Percentiles rank a stretch among this genome's conserved stretches.
Evolutionary conservation across 2,113 vertebrate species (phyloP).

Genomic region (Gavialis gangeticus): DNA sequence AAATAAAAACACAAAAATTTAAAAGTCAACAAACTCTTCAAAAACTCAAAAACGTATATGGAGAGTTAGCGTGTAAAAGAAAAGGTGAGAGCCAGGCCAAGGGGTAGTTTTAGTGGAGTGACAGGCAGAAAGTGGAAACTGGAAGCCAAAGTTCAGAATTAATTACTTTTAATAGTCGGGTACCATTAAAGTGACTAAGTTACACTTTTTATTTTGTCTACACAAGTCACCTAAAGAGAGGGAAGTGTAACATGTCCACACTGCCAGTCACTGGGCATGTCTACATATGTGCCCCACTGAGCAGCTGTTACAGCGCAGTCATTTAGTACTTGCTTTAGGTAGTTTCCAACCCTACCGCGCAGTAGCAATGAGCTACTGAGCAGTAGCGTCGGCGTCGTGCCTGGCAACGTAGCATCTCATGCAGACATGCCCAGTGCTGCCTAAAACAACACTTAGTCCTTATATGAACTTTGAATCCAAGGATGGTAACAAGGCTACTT

Average conservation of each 20-base stretch:
- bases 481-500: too few relatives aligned
- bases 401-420: too few relatives aligned
- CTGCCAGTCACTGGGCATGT: not conserved
- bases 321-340: too few relatives aligned
- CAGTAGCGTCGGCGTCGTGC: too few relatives aligned
- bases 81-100: not conserved
- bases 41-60: accelerated
- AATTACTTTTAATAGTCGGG: slow-evolving; percentile 53
- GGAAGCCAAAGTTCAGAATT: slow-evolving; percentile 32
- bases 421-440: not conserved
- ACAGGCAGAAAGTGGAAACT: slow-evolving; percentile 31
- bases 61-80: accelerated
- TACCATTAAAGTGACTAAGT: slow-evolving; percentile 45
- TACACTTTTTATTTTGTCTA: slow-evolving; percentile 26
- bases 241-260: not conserved
- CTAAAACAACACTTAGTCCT: not conserved
- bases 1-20: not conserved
- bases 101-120: not conserved
- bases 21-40: not conserved
- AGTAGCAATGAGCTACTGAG: not conserved
- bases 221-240: slow-evolving; percentile 40
- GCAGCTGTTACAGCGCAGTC: too few relatives aligned
- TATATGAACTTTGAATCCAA: not conserved
- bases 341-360: too few relatives aligned
- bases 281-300: too few relatives aligned